These are phyloP conservation scores for Gobionotothen gibberifrons DNA, from an alignment of 2,797 vertebrate genomes.

Conservation along the genomic window DNA sequence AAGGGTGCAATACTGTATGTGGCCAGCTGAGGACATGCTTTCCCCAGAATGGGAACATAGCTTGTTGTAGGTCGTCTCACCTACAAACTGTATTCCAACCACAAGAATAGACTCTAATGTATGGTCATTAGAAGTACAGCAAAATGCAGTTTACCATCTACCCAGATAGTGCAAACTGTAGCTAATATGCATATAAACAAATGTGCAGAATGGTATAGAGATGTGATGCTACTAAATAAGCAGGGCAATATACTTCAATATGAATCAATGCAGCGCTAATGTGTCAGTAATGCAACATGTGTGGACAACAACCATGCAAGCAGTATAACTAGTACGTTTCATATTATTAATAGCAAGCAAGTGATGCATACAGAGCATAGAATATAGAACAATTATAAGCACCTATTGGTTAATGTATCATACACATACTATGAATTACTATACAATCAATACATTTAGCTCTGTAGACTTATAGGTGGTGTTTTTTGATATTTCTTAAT, in stretches of 20 bases:
- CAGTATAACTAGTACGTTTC: not conserved
- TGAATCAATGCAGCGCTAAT: not conserved
- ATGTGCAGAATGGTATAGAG: not conserved
- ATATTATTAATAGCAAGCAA: not conserved
- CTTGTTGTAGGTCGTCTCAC: conserved; percentile 21
- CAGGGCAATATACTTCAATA: not conserved
- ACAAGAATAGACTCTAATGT: not conserved
- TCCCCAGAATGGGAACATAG: conserved; percentile 70
- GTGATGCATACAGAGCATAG: not conserved
- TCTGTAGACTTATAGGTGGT: not conserved
- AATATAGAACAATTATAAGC: not conserved
- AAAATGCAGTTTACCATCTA: conserved; percentile 11
- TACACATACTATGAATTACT: conserved; percentile 4
- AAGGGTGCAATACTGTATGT: conserved; percentile 71
- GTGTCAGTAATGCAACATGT: not conserved
- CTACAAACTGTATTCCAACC: conserved; percentile 20
- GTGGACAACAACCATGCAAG: not conserved
- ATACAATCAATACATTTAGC: not conserved
- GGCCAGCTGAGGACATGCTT: conserved; percentile 84
- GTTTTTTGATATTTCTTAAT: conserved; percentile 2
- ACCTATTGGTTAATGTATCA: conserved; percentile 1
- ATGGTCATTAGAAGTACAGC: conserved; percentile 4
- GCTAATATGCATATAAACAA: not conserved
- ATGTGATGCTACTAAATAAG: not conserved
- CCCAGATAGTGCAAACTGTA: not conserved